Evolutionary conservation across 1,140 invertebrate genomes (phyloP), one percentile per base, ranked within the genome.

Genomic region (Drosophila sechellia): DNA sequence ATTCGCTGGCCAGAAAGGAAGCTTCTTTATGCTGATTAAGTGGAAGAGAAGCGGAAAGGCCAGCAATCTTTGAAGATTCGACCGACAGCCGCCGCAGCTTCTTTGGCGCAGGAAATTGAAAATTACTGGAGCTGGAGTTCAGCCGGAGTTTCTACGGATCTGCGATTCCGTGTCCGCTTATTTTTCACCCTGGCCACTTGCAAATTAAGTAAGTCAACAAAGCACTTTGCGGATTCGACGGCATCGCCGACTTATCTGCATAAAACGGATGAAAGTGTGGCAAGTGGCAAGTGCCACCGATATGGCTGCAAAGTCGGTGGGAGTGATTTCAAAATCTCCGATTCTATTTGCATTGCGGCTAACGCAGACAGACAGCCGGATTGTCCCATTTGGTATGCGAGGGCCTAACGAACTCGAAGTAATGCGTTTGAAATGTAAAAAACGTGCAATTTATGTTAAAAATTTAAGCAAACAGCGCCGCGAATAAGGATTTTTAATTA

Each of bases 351-450:
- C 78, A 81, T 81, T 86, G 83, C 61, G 83, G 83, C 83, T 68
- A 86, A 79, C 54, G 49, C 69, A 77, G 76, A 61, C 72, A 63
- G 74, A 4, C 49, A 22, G 20, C 3, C 49, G 48, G 75, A 50
- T 43, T 27, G 77, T 39, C 49, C 64, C 65, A 91, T 90, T 91
- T 91, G 70, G 89, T 91, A 91, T 91, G 83, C 90, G 53, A 76
- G 72, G 69, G 81, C 69, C 85, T 91, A 91, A 91, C 90, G 90
- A 91, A 91, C 90, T 91, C 25, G 90, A 91, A 91, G 79, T 91
- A 91, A 91, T 77, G 85, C 90, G 85, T 91, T 91, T 91, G 90
- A 91, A 90, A 91, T 91, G 89, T 90, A 90, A 90, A 90, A 90
- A 89, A 84, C 85, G 72, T 89, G 85, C 72, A 89, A 89, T 89